Conservation (phyloP, 1,140 invertebrate genomes). For the Zophobas atratus region DNA sequence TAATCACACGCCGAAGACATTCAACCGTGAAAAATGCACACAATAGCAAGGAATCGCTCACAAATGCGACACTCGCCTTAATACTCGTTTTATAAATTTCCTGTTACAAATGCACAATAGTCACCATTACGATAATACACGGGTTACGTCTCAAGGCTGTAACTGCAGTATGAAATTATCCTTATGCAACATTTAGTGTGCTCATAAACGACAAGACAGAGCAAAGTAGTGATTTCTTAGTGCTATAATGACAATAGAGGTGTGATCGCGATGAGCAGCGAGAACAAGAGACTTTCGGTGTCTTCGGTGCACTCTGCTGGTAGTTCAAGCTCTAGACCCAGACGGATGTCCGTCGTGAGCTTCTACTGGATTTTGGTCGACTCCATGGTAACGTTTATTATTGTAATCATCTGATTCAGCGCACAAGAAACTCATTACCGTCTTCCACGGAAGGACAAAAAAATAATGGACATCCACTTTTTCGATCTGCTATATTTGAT, state of each 20-base stretch:
- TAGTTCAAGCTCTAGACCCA: slow-evolving; percentile 32
- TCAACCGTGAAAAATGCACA: slow-evolving; percentile 34
- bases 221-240: slow-evolving; percentile 14
- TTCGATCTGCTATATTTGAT: slow-evolving; percentile 24
- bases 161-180: slow-evolving; percentile 45
- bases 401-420: background rate
- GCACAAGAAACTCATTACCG: background rate
- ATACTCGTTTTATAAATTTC: slow-evolving; percentile 42
- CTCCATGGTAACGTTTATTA: slow-evolving; percentile 55
- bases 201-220: slow-evolving; percentile 18
- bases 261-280: slow-evolving; percentile 48
- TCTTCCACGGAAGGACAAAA: background rate
- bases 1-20: slow-evolving; percentile 37
- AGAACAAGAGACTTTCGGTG: slow-evolving; percentile 37
- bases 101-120: slow-evolving; percentile 47
- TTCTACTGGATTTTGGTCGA: slow-evolving; percentile 62
- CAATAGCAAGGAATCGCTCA: slow-evolving; percentile 22
- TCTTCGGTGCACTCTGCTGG: slow-evolving; percentile 15
- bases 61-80: slow-evolving; percentile 25
- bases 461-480: slow-evolving; percentile 4
- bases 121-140: slow-evolving; percentile 48
- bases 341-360: slow-evolving; percentile 62
- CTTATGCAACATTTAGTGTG: slow-evolving; percentile 42
- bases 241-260: slow-evolving; percentile 9
- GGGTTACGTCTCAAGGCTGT: slow-evolving; percentile 50